Base-by-base conservation (phyloP, 2,888 invertebrate species). In the Limenitis camilla region DNA sequence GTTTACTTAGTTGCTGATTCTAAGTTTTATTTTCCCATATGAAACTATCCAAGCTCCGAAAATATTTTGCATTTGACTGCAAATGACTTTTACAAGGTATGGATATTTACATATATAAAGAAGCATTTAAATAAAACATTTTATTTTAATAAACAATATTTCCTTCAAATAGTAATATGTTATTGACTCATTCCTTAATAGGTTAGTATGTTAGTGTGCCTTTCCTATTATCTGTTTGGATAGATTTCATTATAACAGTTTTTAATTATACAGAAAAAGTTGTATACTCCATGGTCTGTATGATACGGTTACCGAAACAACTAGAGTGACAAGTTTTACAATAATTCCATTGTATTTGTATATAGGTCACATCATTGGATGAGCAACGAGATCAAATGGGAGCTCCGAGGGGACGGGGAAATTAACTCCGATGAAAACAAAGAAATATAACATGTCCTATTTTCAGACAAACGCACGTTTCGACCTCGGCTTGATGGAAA, bases 321-420 rank as follows among this genome's bases (percentile, higher is more conserved):
- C 60, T 56, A 56, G 66, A 71, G 67, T 69, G 72, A 71, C 66
- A 65, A 60, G 60, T 55, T 64, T 74, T 69, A 74, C 80, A 81
- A 80, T 77, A 78, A 78, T 76, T 75, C 76, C 72, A 74, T 76
- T 75, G 73, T 76, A 65, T 68, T 66, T 67, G 74, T 76, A 81
- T 77, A 79, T 83, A 71, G 84, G 82, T 81, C 81, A 78, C 62
- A 69, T 66, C 65, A 68, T 55, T 56, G 47, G 53, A 44, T 53
- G 38, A 49, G 44, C 49, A 52, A 48, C 43, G 54, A 54, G 50
- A 67, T 68, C 68, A 64, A 69, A 67, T 61, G 63, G 59, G 62
- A 61, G 40, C 61, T 64, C 63, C 61, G 61, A 59, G 62, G 64
- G 63, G 63, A 64, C 65, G 63, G 61, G 61, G 59, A 67, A 66